Percentiles rank a stretch among this genome's conserved stretches.
phyloP scores from a whole-genome alignment of 2,797 vertebrate genomes.

The Tadarida brasiliensis region DNA sequence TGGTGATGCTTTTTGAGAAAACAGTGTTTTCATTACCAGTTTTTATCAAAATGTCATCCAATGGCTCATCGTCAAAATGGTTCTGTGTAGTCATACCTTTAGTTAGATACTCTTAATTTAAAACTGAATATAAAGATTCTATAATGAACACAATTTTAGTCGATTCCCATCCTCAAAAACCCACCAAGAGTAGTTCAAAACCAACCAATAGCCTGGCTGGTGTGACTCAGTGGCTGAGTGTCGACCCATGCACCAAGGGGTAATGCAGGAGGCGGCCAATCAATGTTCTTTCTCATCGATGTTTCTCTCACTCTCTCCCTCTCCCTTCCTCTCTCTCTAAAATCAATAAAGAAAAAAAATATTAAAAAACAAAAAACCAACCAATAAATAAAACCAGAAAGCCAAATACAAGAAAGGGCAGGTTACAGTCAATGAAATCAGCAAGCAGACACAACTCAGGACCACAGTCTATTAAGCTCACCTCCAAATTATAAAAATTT shows the following conservation, averaged over 20 bases:
- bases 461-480: not conserved
- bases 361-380: not conserved
- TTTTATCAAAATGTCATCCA: constrained; percentile 28
- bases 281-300: too few species aligned
- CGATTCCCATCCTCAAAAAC: not conserved
- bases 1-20: constrained; percentile 26
- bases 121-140: not conserved
- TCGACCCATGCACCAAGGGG: too few species aligned
- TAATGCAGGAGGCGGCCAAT: too few species aligned
- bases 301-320: too few species aligned
- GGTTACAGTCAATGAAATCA: not conserved
- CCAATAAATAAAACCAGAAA: not conserved
- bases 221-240: too few species aligned
- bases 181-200: not conserved
- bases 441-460: not conserved
- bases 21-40: not conserved
- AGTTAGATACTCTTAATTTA: not conserved
- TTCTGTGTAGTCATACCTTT: not conserved
- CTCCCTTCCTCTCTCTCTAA: too few species aligned
- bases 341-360: too few species aligned
- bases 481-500: not conserved
- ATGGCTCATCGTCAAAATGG: not conserved
- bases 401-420: not conserved
- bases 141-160: not conserved
- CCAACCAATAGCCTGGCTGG: not conserved